These are phyloP conservation scores for Monodelphis domestica DNA, from an alignment of 2,797 vertebrate genomes.

Conservation along the genomic window DNA sequence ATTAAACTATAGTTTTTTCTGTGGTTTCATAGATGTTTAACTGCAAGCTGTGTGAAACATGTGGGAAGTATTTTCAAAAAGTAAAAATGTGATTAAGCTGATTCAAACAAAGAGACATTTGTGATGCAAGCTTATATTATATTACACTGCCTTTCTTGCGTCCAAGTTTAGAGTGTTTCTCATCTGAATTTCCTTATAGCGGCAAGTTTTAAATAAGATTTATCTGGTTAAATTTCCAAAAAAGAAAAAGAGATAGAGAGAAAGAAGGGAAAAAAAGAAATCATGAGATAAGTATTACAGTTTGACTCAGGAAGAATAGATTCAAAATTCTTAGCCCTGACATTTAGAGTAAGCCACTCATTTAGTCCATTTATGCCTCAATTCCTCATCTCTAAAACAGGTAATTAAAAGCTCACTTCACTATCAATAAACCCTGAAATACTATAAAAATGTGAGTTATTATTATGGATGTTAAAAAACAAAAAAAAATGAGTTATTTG, in stretches of 20 bases:
- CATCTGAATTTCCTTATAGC: conserved; percentile 43
- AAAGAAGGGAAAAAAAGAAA: neutral
- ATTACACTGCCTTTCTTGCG: neutral
- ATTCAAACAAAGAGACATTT: conserved; percentile 1
- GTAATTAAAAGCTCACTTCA: neutral
- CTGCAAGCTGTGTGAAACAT: neutral
- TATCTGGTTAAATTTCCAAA: conserved; percentile 5
- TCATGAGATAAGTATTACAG: neutral
- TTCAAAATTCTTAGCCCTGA: neutral
- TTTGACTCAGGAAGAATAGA: neutral
- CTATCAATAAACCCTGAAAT: neutral
- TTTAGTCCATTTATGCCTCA: neutral
- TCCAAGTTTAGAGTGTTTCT: neutral
- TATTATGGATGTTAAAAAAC: conserved; percentile 32
- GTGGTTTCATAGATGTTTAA: conserved; percentile 43
- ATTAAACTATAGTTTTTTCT: conserved; percentile 58
- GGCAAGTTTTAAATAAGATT: conserved; percentile 39
- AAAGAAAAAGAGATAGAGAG: no score
- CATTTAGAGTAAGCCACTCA: neutral
- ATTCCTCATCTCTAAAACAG: neutral
- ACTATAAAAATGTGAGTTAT: neutral
- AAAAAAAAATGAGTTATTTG: conserved; percentile 33
- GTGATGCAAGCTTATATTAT: neutral
- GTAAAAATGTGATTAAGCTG: neutral
- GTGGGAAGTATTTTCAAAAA: neutral